These are phyloP conservation scores for Calidris pugnax DNA, from an alignment of 2,113 vertebrate species.

Conservation along the genomic window DNA sequence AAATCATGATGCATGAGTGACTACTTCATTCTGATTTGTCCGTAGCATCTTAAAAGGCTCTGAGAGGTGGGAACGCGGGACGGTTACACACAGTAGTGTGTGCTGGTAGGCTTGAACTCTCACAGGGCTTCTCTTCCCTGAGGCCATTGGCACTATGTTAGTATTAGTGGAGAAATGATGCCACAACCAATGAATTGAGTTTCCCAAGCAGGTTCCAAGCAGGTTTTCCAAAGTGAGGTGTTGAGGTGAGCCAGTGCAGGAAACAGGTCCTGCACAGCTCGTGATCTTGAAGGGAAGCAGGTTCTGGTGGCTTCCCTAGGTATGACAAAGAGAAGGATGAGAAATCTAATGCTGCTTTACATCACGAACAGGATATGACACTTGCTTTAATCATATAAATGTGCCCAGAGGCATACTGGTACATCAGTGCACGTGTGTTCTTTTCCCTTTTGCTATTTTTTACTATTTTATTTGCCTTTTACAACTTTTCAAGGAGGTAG, in stretches of 20 bases:
- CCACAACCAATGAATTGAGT: background rate
- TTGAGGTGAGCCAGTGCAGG: background rate
- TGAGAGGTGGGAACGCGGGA: background rate
- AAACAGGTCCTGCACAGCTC: background rate
- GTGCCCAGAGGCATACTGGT: background rate
- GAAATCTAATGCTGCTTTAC: constrained; percentile 11
- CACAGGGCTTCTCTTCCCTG: background rate
- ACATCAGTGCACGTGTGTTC: background rate
- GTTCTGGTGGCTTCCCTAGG: background rate
- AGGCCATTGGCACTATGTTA: background rate
- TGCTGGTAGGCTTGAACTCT: background rate
- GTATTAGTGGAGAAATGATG: background rate
- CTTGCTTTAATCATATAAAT: background rate
- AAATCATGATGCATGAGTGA: background rate
- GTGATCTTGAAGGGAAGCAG: background rate
- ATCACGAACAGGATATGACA: constrained; percentile 32
- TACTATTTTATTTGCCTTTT: background rate
- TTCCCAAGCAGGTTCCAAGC: background rate
- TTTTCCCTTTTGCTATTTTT: background rate
- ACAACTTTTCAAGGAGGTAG: background rate
- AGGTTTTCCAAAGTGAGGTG: background rate
- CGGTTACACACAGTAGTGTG: background rate
- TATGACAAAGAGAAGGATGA: constrained; percentile 4
- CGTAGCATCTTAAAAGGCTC: background rate
- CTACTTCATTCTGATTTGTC: background rate